Evolutionary conservation across 2,797 vertebrate species (phyloP).

Genomic region (Acipenser oxyrinchus): DNA sequence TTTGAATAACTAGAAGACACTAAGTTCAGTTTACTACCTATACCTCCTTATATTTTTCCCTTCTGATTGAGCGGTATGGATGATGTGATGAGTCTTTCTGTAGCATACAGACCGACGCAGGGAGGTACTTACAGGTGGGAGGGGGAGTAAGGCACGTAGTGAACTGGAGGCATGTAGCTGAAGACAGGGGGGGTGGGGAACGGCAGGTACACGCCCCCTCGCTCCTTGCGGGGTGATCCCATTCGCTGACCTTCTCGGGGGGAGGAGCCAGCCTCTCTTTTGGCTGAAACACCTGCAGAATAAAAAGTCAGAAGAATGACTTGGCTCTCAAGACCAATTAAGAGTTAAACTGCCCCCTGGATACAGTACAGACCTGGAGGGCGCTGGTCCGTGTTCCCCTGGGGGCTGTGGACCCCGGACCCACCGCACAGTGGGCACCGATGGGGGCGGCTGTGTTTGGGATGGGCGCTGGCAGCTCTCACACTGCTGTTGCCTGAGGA

Average conservation of each 20-base stretch:
- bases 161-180: slow-evolving; percentile 45
- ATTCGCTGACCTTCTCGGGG: slow-evolving; percentile 20
- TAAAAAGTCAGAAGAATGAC: not conserved
- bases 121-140: slow-evolving; percentile 56
- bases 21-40: too few relatives aligned
- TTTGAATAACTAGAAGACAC: too few relatives aligned
- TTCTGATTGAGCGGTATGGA: too few relatives aligned
- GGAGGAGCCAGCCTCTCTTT: slow-evolving; percentile 2
- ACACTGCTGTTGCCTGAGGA: slow-evolving; percentile 15
- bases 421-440: slow-evolving; percentile 29
- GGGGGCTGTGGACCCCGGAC: not conserved
- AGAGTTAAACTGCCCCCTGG: slow-evolving; percentile 2
- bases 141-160: slow-evolving; percentile 45
- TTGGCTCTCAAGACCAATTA: not conserved
- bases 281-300: slow-evolving; percentile 23
- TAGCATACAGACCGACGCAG: not conserved
- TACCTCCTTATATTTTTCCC: too few relatives aligned
- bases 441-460: slow-evolving; percentile 8
- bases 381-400: too few relatives aligned
- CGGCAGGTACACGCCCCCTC: slow-evolving; percentile 36
- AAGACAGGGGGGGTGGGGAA: slow-evolving; percentile 27
- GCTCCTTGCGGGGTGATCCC: slow-evolving; percentile 15
- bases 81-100: not conserved
- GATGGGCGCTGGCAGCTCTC: slow-evolving; percentile 9
- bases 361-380: not conserved